Base-by-base conservation (phyloP, 1,140 invertebrate species). In the Leucophenga varia region DNA sequence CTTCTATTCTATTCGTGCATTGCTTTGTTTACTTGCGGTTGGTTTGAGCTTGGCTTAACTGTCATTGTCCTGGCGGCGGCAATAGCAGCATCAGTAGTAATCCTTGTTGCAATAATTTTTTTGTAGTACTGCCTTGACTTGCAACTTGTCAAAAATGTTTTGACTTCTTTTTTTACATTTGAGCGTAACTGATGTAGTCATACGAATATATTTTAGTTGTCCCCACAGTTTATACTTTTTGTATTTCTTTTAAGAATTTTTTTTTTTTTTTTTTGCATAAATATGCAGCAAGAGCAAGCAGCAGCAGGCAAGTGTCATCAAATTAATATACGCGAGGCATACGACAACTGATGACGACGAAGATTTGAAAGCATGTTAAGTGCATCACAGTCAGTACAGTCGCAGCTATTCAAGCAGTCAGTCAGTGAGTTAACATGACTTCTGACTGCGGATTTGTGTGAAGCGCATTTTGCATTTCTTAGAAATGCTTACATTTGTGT, bases 361-460 rank as follows among this genome's bases (percentile, higher is more conserved):
- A 59, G 63, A 67, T 67, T 67, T 67, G 63, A 63, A 55, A 67
- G 67, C 64, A 67, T 67, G 63, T 67, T 67, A 67, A 67, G 63
- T 67, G 63, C 59, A 67, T 59, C 54, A 40, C 53, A 13, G n/a
- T n/a, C 63, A 59, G 47, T n/a, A n/a, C 35, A 51, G 57, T 25
- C 32, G 20, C 45, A 41, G n/a, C n/a, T n/a, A n/a, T n/a, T n/a
- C n/a, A n/a, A n/a, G n/a, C n/a, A n/a, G n/a, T n/a, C n/a, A n/a
- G n/a, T n/a, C n/a, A n/a, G n/a, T n/a, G n/a, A n/a, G 32, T 10
- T 10, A 14, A 34, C 32, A n/a, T 10, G 22, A 25, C 22, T 25
- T 25, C 10, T 25, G 22, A 25, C 22, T 67, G 55, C 46, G 63
- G 48, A 63, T 67, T 65, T 65, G 59, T 65, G 39, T 65, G 59